Conservation (phyloP, 2,113 vertebrate species). For the Pomatorhinus ruficollis region DNA sequence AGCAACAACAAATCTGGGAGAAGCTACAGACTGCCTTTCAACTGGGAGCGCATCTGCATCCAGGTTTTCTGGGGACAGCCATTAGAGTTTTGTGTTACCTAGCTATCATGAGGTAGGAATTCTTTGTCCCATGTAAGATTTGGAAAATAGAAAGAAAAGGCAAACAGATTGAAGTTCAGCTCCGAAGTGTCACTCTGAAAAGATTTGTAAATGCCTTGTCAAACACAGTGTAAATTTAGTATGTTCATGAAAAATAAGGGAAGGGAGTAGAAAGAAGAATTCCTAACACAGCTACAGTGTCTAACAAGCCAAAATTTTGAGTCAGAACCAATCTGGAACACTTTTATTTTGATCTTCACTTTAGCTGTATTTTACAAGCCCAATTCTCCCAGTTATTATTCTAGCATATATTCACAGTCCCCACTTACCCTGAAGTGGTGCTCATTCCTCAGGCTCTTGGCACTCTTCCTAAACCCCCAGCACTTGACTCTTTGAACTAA, state of each 20-base stretch:
- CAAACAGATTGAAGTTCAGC: background rate
- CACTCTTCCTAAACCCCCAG: background rate
- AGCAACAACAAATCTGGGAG: background rate
- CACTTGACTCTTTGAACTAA: fast-evolving
- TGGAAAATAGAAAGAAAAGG: background rate
- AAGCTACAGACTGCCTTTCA: background rate
- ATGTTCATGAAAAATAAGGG: background rate
- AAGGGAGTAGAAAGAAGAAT: background rate
- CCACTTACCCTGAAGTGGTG: background rate
- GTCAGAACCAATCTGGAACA: background rate
- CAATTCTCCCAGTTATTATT: background rate
- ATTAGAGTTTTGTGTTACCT: background rate
- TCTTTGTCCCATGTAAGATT: background rate
- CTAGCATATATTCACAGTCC: background rate
- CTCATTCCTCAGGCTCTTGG: background rate
- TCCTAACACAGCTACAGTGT: background rate
- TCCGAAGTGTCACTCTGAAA: background rate
- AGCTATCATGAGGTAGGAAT: background rate
- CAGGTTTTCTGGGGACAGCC: background rate
- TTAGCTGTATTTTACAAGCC: background rate
- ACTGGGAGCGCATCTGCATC: fast-evolving
- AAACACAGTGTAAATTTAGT: background rate
- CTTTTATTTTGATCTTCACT: background rate
- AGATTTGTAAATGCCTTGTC: background rate
- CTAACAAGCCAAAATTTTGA: background rate